phyloP scores from a whole-genome alignment of 2,888 invertebrate genomes.

The Merodon equestris region DNA sequence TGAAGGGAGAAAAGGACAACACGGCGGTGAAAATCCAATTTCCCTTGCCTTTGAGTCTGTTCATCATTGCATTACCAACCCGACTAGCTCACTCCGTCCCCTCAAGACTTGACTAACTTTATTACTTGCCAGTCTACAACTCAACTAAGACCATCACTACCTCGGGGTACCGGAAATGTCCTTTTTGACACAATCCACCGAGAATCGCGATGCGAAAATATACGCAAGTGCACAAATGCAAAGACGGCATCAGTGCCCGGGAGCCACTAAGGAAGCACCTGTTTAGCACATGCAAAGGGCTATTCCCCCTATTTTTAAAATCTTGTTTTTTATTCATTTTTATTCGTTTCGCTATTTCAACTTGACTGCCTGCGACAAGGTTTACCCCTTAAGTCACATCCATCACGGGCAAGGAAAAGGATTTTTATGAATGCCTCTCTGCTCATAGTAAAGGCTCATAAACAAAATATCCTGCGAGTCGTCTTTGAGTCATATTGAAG shows the following conservation, averaged over 20 bases:
- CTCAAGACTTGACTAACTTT: conserved; percentile 15
- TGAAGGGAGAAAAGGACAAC: too few relatives aligned
- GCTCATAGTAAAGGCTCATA: conserved; percentile 45
- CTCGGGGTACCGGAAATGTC: too few relatives aligned
- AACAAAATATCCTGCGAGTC: conserved; percentile 35
- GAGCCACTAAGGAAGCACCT: conserved; percentile 7
- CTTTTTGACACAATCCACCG: too few relatives aligned
- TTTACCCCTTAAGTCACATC: conserved; percentile 21
- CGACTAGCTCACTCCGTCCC: conserved; percentile 15
- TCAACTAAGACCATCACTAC: too few relatives aligned
- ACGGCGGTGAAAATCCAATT: conserved; percentile 49
- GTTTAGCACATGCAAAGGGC: conserved; percentile 23
- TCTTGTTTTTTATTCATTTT: conserved; percentile 19
- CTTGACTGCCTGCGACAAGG: conserved; percentile 41
- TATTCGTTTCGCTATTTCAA: conserved; percentile 24
- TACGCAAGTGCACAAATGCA: conserved; percentile 24
- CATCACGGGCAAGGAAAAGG: conserved; percentile 23
- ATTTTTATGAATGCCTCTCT: conserved; percentile 42
- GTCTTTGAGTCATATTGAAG: conserved; percentile 21
- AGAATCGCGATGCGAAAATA: conserved; percentile 2
- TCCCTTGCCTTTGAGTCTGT: conserved; percentile 52
- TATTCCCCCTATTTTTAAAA: conserved; percentile 52
- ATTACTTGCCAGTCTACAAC: too few relatives aligned
- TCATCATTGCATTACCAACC: conserved; percentile 54
- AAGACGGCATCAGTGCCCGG: conserved; percentile 5